Evolutionary conservation across 2,888 invertebrate genomes (phyloP).

Genomic region (Antheraea assamensis): DNA sequence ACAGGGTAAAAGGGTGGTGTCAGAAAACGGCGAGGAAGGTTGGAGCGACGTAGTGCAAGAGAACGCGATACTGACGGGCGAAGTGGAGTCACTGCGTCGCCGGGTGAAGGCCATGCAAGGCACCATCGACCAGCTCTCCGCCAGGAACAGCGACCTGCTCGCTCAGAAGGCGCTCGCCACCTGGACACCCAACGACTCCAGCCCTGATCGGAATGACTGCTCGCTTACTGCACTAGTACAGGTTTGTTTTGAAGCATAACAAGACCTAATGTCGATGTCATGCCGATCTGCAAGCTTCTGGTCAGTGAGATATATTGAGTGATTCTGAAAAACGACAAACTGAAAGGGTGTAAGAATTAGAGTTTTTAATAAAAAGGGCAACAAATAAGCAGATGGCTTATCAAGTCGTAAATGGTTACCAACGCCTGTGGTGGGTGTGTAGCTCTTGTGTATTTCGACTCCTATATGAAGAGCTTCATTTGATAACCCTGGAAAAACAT

Average conservation of each 20-base stretch:
- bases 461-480: too few relatives aligned
- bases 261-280: background rate
- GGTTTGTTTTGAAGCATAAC: constrained; percentile 48
- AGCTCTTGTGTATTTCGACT: too few relatives aligned
- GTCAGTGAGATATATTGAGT: too few relatives aligned
- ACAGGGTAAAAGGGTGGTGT: constrained; percentile 93
- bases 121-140: constrained; percentile 93
- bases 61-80: constrained; percentile 94
- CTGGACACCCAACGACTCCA: constrained; percentile 80
- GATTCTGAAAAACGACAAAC: too few relatives aligned
- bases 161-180: constrained; percentile 88
- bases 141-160: constrained; percentile 90
- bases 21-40: constrained; percentile 92
- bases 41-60: constrained; percentile 98
- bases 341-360: too few relatives aligned
- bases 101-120: constrained; percentile 97
- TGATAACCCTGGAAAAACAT: too few relatives aligned
- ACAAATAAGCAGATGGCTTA: too few relatives aligned
- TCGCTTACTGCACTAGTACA: constrained; percentile 78
- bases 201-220: constrained; percentile 66
- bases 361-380: too few relatives aligned
- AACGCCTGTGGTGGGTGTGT: too few relatives aligned
- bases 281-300: background rate
- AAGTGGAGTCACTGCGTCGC: constrained; percentile 92
- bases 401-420: too few relatives aligned